phyloP scores from a whole-genome alignment of 2,113 vertebrate species.

The Acinonyx jubatus region DNA sequence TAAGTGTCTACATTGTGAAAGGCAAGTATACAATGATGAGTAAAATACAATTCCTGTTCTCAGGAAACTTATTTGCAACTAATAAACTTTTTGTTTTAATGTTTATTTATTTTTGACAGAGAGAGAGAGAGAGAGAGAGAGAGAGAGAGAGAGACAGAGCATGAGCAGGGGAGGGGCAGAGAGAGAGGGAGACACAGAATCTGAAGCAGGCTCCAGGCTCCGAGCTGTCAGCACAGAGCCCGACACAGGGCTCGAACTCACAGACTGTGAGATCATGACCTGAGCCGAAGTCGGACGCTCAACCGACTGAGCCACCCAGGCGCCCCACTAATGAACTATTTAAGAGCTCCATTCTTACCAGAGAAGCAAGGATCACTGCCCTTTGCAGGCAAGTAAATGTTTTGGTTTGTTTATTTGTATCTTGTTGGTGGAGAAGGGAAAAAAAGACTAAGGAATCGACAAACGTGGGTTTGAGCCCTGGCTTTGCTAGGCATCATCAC shows the following conservation, averaged over 20 bases:
- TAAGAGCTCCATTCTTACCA: background rate
- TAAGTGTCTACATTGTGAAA: background rate
- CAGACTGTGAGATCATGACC: no score
- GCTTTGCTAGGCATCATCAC: background rate
- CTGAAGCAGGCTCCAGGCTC: no score
- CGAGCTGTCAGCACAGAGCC: no score
- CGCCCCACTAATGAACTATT: background rate
- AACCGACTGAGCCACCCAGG: no score
- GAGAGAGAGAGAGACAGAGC: no score
- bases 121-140: no score
- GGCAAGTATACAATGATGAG: background rate
- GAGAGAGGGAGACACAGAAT: no score
- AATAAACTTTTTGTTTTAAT: background rate
- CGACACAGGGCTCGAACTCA: no score
- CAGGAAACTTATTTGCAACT: constrained; percentile 30
- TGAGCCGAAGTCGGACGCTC: no score
- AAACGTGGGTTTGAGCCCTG: background rate
- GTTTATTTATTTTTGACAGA: no score
- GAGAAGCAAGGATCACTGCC: background rate
- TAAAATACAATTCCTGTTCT: constrained; percentile 10
- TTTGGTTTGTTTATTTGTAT: constrained; percentile 19
- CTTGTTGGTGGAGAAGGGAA: background rate
- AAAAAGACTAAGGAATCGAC: constrained; percentile 2
- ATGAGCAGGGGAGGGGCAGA: no score
- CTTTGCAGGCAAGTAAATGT: background rate